Conservation (phyloP, 2,113 vertebrate genomes). For the Daubentonia madagascariensis region DNA sequence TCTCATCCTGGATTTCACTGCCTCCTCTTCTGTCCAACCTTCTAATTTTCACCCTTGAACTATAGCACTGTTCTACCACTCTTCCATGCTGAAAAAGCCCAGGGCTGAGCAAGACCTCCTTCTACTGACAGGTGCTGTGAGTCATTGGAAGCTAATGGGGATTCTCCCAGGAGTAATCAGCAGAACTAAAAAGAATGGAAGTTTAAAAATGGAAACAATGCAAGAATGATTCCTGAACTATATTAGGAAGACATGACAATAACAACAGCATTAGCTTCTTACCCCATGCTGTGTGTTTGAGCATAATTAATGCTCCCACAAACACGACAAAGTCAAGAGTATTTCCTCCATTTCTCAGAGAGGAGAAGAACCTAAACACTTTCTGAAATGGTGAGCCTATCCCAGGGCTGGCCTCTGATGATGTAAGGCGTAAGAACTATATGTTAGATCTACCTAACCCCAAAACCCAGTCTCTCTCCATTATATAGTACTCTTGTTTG, state of each 20-base stretch:
- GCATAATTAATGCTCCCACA: not conserved
- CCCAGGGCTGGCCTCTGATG: not conserved
- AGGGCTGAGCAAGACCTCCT: not conserved
- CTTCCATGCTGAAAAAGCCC: not conserved
- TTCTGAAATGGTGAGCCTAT: too few relatives aligned
- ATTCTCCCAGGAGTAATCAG: not conserved
- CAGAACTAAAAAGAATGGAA: not conserved
- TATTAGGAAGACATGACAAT: not conserved
- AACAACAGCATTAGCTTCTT: not conserved
- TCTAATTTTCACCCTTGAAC: not conserved
- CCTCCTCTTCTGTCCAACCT: not conserved
- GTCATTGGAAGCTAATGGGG: not conserved
- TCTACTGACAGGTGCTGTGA: not conserved
- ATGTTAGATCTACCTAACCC: not conserved
- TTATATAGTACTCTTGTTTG: not conserved
- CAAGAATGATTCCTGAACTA: not conserved
- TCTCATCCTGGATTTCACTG: not conserved
- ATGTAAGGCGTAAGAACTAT: not conserved
- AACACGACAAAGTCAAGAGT: not conserved
- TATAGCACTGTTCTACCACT: rapidly evolving
- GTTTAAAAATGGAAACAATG: not conserved
- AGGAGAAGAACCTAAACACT: not conserved
- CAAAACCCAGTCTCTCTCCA: not conserved
- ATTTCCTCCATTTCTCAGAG: not conserved
- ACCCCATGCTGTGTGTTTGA: not conserved